A percentile compares a stretch with the other conserved stretches of the same genome.
Conservation (phyloP, 2,888 invertebrate genomes). For the Tachina lurida region DNA sequence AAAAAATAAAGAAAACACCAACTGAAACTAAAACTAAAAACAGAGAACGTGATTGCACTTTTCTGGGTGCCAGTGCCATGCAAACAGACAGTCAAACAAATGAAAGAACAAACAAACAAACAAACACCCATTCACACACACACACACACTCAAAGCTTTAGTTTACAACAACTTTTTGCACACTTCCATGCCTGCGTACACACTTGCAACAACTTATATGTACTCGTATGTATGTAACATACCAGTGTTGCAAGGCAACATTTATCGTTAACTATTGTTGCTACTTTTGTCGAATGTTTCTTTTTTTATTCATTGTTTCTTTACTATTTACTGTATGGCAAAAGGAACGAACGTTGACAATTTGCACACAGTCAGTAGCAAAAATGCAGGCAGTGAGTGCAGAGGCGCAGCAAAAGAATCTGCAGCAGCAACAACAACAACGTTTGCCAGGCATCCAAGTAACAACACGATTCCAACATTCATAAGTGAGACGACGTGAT, state of each 20-base stretch:
- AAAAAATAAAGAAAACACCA: constrained; percentile 5
- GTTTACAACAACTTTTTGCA: constrained; percentile 61
- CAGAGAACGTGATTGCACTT: constrained; percentile 69
- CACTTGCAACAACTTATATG: constrained; percentile 5
- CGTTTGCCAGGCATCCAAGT: constrained; percentile 11
- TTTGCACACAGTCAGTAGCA: constrained; percentile 48
- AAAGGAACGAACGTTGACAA: constrained; percentile 59
- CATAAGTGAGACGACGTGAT: constrained; percentile 63
- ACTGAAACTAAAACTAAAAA: constrained; percentile 40
- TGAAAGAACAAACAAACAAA: constrained; percentile 36
- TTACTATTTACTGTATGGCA: constrained; percentile 43
- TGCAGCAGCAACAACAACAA: constrained; percentile 18
- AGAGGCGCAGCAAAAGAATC: constrained; percentile 30
- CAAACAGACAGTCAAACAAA: constrained; percentile 28
- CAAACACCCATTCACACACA: constrained; percentile 24
- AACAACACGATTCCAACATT: constrained; percentile 62
- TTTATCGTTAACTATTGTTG: constrained; percentile 63
- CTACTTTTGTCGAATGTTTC: constrained; percentile 46
- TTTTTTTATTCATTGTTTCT: not conserved
- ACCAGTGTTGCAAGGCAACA: constrained; percentile 57
- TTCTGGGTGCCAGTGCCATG: constrained; percentile 67
- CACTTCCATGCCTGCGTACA: constrained; percentile 11
- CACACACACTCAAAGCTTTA: constrained; percentile 49
- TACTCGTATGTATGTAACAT: not conserved
- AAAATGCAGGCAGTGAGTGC: constrained; percentile 19